These are phyloP conservation scores for Sandelia bainsii DNA, from an alignment of 2,797 vertebrate genomes.

Conservation along the genomic window DNA sequence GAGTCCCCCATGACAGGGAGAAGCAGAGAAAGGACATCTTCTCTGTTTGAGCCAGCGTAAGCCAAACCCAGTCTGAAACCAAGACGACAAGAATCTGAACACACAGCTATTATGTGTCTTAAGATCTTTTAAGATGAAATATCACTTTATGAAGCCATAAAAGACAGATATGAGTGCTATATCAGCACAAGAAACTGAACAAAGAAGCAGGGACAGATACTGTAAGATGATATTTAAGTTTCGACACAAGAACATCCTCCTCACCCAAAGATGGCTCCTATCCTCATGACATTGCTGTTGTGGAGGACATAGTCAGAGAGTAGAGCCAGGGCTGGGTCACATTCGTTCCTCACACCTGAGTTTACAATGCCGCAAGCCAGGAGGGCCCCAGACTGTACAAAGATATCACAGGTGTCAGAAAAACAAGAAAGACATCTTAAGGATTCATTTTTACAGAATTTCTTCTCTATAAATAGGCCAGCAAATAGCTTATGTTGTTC, in stretches of 20 bases:
- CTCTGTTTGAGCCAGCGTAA: slow-evolving; percentile 96
- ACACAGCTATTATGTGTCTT: not conserved
- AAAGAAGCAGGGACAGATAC: not conserved
- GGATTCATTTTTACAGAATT: not conserved
- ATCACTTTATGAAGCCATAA: not conserved
- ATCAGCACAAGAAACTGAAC: not conserved
- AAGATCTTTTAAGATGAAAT: not conserved
- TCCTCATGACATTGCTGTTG: slow-evolving; percentile 98
- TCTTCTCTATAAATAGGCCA: not conserved
- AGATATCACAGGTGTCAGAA: not conserved
- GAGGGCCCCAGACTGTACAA: slow-evolving; percentile 93
- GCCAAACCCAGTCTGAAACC: slow-evolving; percentile 92
- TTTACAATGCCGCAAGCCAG: slow-evolving; percentile 98
- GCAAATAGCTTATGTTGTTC: not conserved
- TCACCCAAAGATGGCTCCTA: slow-evolving; percentile 99
- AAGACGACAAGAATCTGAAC: slow-evolving; percentile 15
- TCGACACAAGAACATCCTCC: not conserved
- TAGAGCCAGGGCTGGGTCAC: slow-evolving; percentile 95
- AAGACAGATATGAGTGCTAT: not conserved
- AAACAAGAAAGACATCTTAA: not conserved
- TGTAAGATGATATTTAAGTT: not conserved
- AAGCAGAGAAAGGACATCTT: slow-evolving; percentile 95
- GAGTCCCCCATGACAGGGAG: slow-evolving; percentile 98
- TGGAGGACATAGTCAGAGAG: slow-evolving; percentile 98
- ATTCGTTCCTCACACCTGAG: slow-evolving; percentile 97